phyloP scores from a whole-genome alignment of 2,888 invertebrate species.

The Hemaris fuciformis region DNA sequence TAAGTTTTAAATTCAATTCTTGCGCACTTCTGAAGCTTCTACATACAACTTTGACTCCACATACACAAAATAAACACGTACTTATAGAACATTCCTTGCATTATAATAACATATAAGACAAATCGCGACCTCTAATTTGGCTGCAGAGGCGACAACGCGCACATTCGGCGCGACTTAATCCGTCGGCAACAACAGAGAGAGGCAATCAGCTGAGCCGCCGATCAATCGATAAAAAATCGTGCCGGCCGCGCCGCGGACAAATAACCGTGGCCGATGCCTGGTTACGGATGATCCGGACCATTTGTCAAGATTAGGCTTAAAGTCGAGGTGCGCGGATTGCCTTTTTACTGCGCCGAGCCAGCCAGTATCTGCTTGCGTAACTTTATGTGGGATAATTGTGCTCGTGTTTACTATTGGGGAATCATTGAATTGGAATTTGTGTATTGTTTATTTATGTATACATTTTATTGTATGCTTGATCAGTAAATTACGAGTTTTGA shows the following conservation, averaged over 20 bases:
- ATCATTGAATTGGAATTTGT: background rate
- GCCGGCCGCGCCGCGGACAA: slow-evolving; percentile 65
- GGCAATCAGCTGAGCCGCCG: slow-evolving; percentile 78
- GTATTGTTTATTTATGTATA: too few relatives aligned
- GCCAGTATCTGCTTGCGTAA: background rate
- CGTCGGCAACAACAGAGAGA: slow-evolving; percentile 75
- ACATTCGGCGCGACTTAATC: slow-evolving; percentile 51
- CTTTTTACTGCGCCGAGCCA: slow-evolving; percentile 2
- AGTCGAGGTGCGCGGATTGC: slow-evolving; percentile 41
- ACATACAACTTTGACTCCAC: too few relatives aligned
- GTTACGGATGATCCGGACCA: slow-evolving; percentile 72
- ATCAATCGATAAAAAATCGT: slow-evolving; percentile 79
- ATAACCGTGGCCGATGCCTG: slow-evolving; percentile 55
- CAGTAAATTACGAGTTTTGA: too few relatives aligned
- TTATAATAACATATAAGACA: too few relatives aligned
- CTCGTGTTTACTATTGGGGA: background rate
- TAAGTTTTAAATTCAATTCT: too few relatives aligned
- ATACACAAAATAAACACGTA: too few relatives aligned
- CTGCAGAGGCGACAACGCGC: slow-evolving; percentile 23
- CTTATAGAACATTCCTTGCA: too few relatives aligned
- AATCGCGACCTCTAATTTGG: background rate
- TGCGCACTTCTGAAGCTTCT: too few relatives aligned
- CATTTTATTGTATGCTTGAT: too few relatives aligned
- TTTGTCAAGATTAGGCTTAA: slow-evolving; percentile 78
- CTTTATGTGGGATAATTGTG: background rate